Evolutionary conservation across 1,140 invertebrate genomes (phyloP).

Genomic region (Tyrophagus putrescentiae): DNA sequence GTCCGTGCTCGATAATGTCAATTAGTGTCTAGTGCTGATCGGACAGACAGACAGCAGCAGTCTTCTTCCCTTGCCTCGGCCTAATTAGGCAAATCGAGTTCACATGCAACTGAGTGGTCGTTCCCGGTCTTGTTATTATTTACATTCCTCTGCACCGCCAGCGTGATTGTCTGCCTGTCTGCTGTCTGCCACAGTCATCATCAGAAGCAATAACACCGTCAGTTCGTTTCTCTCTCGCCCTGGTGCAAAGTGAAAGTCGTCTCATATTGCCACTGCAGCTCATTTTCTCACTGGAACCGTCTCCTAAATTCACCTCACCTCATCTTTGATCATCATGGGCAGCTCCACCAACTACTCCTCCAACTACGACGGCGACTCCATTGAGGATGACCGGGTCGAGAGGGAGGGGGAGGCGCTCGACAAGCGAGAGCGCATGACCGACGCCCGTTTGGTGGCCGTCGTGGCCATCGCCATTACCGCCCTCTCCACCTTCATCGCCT

Average conservation of each 20-base stretch:
- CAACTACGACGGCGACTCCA: not conserved
- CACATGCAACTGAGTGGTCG: too few relatives aligned
- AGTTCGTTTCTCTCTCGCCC: too few relatives aligned
- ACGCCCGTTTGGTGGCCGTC: constrained; percentile 24
- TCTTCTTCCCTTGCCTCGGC: too few relatives aligned
- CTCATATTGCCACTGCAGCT: too few relatives aligned
- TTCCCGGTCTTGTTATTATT: too few relatives aligned
- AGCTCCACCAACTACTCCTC: not conserved
- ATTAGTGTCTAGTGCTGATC: too few relatives aligned
- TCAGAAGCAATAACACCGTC: not conserved
- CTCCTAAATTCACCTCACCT: too few relatives aligned
- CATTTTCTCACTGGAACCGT: too few relatives aligned
- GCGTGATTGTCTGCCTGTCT: not conserved
- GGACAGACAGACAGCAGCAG: too few relatives aligned
- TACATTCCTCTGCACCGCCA: not conserved
- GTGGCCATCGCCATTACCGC: constrained; percentile 28
- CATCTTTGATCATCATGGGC: not conserved
- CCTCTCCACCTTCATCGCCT: constrained; percentile 55
- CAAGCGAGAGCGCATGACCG: constrained; percentile 22
- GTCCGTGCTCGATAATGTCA: too few relatives aligned
- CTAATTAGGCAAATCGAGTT: not conserved
- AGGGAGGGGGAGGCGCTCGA: not conserved
- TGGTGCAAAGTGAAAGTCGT: too few relatives aligned
- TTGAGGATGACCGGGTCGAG: not conserved
- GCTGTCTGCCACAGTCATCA: not conserved